Percentiles rank a stretch among this genome's conserved stretches.
These are phyloP conservation scores for Anisognathus igniventris DNA, from an alignment of 2,797 vertebrate genomes.

Conservation along the genomic window DNA sequence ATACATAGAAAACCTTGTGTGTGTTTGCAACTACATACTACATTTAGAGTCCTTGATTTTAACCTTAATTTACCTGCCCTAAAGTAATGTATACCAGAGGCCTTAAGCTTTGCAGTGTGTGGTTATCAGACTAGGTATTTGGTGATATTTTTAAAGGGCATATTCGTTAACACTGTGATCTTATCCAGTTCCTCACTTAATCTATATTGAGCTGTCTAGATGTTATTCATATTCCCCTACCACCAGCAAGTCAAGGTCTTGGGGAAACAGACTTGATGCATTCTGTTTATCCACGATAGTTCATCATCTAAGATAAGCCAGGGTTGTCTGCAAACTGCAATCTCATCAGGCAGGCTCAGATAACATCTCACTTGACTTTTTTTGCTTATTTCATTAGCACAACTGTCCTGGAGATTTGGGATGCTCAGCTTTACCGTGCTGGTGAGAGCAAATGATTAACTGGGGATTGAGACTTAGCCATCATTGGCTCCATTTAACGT, in stretches of 20 bases:
- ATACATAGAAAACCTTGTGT: neutral
- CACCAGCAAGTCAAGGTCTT: constrained; percentile 61
- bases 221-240: constrained; percentile 47
- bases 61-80: neutral
- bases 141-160: constrained; percentile 37
- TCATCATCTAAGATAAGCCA: constrained; percentile 71
- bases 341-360: constrained; percentile 66
- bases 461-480: constrained; percentile 5
- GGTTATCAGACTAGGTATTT: neutral
- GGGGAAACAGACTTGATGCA: constrained; percentile 32
- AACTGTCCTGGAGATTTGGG: constrained; percentile 16
- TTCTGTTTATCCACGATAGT: constrained; percentile 59
- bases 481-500: constrained; percentile 62
- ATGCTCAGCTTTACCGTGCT: constrained; percentile 25
- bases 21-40: neutral
- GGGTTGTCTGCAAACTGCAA: constrained; percentile 63
- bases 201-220: constrained; percentile 39
- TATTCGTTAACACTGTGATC: constrained; percentile 39
- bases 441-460: constrained; percentile 42
- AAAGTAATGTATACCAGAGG: neutral
- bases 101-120: neutral
- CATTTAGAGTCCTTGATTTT: neutral
- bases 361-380: constrained; percentile 69
- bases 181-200: constrained; percentile 59
- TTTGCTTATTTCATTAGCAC: constrained; percentile 66